Percentiles rank a stretch among this genome's conserved stretches.
Conservation (phyloP, 2,797 vertebrate genomes). For the Austrolebias charrua region DNA sequence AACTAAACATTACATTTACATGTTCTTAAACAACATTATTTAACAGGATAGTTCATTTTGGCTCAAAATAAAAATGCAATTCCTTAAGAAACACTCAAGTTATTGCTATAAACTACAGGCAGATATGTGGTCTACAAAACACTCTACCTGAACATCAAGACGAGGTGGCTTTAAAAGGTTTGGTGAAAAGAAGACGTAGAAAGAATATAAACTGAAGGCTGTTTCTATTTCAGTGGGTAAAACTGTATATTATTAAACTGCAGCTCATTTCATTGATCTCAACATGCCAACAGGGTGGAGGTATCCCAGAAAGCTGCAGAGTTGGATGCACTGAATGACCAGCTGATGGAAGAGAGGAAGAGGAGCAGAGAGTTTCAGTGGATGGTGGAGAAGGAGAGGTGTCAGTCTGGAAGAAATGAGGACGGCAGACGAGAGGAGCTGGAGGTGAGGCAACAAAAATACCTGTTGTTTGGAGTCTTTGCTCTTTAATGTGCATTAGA, state of each 20-base stretch:
- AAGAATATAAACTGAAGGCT: too few species aligned
- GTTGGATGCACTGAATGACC: conserved; percentile 83
- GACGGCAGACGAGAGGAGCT: conserved; percentile 86
- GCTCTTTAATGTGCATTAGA: background rate
- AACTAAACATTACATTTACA: too few species aligned
- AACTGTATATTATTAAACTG: background rate
- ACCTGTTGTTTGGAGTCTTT: background rate
- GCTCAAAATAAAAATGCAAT: too few species aligned
- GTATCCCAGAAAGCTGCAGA: conserved; percentile 86
- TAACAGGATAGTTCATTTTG: too few species aligned
- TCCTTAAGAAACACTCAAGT: too few species aligned
- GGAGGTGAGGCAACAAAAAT: conserved; percentile 80
- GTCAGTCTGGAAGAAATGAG: conserved; percentile 78
- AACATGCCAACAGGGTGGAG: conserved; percentile 87
- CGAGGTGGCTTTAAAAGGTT: too few species aligned
- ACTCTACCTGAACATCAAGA: too few species aligned
- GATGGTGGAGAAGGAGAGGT: conserved; percentile 88
- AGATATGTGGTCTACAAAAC: too few species aligned
- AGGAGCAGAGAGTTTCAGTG: conserved; percentile 89
- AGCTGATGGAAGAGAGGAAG: conserved; percentile 86
- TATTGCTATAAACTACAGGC: too few species aligned
- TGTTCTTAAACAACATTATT: too few species aligned
- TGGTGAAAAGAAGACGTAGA: too few species aligned
- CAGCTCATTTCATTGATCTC: background rate
- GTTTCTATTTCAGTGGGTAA: background rate